Evolutionary conservation across 2,888 invertebrate species (phyloP).

Genomic region (Drosophila cognata): DNA sequence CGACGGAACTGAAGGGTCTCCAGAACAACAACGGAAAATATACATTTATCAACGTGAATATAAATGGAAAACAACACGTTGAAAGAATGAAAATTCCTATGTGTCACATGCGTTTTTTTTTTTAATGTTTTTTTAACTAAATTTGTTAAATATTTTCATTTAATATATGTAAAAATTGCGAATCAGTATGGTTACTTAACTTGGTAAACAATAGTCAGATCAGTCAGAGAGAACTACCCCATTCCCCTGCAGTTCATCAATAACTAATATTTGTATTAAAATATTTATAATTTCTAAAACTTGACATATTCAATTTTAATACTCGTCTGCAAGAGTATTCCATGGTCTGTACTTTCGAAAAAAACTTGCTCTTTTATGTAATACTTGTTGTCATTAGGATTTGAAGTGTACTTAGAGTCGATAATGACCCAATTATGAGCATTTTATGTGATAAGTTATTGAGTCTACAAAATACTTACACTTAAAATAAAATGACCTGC

Average conservation of each 20-base stretch:
- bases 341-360: too few relatives aligned
- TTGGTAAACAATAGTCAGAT: neutral
- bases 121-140: neutral
- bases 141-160: neutral
- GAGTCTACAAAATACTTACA: neutral
- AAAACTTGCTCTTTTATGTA: neutral
- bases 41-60: neutral
- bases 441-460: neutral
- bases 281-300: neutral
- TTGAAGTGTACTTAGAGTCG: conserved; percentile 6
- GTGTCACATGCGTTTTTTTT: neutral
- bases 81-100: neutral
- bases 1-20: neutral
- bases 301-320: neutral
- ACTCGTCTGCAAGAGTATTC: neutral
- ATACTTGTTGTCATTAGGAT: neutral
- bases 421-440: conserved; percentile 25
- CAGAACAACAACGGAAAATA: neutral
- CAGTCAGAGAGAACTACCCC: too few relatives aligned
- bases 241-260: neutral
- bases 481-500: neutral
- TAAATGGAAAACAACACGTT: neutral
- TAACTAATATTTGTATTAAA: neutral
- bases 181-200: neutral
- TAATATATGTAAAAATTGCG: too few relatives aligned